phyloP scores from a whole-genome alignment of 2,888 invertebrate species.

The Serripes groenlandicus region DNA sequence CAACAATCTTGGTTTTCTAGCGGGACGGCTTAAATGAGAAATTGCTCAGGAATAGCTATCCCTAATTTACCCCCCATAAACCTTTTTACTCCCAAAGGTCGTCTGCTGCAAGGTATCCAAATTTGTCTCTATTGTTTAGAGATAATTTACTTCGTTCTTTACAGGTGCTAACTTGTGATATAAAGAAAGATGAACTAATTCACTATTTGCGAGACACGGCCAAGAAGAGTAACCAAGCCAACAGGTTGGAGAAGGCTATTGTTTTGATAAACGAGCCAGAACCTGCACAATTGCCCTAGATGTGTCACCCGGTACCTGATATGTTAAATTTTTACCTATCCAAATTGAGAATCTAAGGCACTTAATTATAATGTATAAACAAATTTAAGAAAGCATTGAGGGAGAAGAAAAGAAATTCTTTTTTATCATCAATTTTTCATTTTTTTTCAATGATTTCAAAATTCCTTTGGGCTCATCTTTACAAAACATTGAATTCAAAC shows the following conservation, averaged over 20 bases:
- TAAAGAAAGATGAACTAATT: slow-evolving; percentile 82
- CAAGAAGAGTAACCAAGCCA: slow-evolving; percentile 78
- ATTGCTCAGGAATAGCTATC: too few species aligned
- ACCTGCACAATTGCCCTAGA: slow-evolving; percentile 30
- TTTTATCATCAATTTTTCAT: not conserved
- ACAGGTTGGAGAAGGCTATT: slow-evolving; percentile 79
- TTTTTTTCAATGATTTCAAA: not conserved
- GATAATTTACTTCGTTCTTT: too few species aligned
- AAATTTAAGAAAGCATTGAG: not conserved
- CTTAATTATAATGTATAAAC: too few species aligned
- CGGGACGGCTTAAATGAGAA: too few species aligned
- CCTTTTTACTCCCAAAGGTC: not conserved
- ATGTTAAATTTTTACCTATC: not conserved
- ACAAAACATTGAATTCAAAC: too few species aligned
- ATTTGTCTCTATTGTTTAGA: too few species aligned
- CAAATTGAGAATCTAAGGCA: not conserved
- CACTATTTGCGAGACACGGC: slow-evolving; percentile 80
- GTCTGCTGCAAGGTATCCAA: too few species aligned
- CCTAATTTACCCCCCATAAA: not conserved
- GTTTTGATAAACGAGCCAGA: slow-evolving; percentile 64
- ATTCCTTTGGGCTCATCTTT: too few species aligned
- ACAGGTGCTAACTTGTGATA: slow-evolving; percentile 82
- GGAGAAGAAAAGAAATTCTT: not conserved
- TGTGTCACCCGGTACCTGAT: not conserved
- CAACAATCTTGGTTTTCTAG: too few species aligned